Evolutionary conservation across 2,797 vertebrate genomes (phyloP).

Genomic region (Chelmon rostratus): DNA sequence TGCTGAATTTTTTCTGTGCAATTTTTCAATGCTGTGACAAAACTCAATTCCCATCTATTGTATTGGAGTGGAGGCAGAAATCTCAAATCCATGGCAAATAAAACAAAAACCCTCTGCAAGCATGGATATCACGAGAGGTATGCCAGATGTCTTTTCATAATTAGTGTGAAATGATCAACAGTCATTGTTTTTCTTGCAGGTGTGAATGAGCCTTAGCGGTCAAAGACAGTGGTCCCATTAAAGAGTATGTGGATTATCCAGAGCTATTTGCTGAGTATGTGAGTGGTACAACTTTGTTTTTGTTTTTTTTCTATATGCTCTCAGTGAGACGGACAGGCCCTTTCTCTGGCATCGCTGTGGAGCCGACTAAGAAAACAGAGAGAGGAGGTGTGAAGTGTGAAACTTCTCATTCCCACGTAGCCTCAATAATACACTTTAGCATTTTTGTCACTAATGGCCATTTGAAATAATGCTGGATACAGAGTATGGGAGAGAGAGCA

Average conservation of each 20-base stretch:
- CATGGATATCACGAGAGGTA: background rate
- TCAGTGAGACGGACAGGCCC: constrained; percentile 35
- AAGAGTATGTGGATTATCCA: constrained; percentile 2
- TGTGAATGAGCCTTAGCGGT: constrained; percentile 9
- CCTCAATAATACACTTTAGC: constrained; percentile 35
- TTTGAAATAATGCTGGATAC: constrained; percentile 52
- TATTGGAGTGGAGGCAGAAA: background rate
- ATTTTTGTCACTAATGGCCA: constrained; percentile 60
- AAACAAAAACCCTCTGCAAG: background rate
- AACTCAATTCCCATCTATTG: background rate
- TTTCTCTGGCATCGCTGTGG: constrained; percentile 36
- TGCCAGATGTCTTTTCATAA: background rate
- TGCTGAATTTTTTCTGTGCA: background rate
- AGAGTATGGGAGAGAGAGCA: constrained; percentile 29
- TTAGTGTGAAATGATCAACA: background rate
- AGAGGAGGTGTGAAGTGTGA: constrained; percentile 56
- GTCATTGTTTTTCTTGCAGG: background rate
- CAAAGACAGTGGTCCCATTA: background rate
- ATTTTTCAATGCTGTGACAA: background rate
- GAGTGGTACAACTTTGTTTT: background rate
- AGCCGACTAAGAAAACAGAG: constrained; percentile 8
- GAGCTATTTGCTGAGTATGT: constrained; percentile 8
- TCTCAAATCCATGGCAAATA: background rate
- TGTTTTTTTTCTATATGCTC: constrained; percentile 28
- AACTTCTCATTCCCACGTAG: constrained; percentile 55